These are phyloP conservation scores for Crotalus tigris DNA, from an alignment of 2,113 vertebrate genomes.

Conservation along the genomic window DNA sequence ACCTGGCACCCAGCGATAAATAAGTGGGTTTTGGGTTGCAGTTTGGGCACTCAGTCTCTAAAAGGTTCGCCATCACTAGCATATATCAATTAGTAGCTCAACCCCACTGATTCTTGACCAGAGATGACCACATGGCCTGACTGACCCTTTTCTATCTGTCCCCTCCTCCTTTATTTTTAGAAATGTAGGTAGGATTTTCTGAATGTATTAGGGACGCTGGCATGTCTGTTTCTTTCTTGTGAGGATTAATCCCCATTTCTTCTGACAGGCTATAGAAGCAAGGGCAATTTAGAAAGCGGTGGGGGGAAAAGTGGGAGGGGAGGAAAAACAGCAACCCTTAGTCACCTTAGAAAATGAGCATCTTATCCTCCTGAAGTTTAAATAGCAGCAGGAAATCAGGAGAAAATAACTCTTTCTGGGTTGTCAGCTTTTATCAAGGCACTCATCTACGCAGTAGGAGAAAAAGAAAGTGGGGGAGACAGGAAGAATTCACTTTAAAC, in stretches of 20 bases:
- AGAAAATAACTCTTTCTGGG: constrained; percentile 51
- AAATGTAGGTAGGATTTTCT: background rate
- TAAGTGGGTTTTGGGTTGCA: no score
- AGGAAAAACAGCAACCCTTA: background rate
- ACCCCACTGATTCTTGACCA: background rate
- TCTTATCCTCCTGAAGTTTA: constrained; percentile 48
- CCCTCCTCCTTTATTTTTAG: background rate
- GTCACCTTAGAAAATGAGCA: constrained; percentile 58
- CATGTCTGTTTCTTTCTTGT: background rate
- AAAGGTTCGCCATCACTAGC: no score
- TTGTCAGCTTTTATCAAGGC: constrained; percentile 51
- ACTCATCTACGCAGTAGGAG: constrained; percentile 46
- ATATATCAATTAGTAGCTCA: background rate
- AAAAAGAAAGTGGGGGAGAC: constrained; percentile 24
- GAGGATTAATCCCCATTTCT: constrained; percentile 13
- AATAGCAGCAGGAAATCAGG: constrained; percentile 44
- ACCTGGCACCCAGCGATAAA: no score
- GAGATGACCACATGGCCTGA: background rate
- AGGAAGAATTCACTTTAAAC: constrained; percentile 40
- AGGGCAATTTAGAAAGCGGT: constrained; percentile 40
- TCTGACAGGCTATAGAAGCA: constrained; percentile 13
- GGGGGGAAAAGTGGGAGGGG: background rate
- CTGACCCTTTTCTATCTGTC: background rate
- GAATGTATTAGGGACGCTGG: background rate
- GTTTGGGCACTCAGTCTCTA: no score